Base-by-base conservation (phyloP, 2,888 invertebrate genomes). In the Lepidochitona cinerea region DNA sequence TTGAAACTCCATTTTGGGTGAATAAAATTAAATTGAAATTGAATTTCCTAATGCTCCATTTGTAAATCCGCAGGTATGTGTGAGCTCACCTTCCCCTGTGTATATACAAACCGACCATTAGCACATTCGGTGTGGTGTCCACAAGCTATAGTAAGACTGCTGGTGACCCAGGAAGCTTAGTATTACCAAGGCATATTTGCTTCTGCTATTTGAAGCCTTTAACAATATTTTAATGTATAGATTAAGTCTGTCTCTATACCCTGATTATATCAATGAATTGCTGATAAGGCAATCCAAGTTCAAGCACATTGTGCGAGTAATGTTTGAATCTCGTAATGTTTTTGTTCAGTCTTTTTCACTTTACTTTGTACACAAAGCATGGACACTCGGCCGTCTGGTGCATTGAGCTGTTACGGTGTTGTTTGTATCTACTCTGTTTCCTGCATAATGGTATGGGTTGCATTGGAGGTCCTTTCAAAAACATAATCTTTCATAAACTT, bases 1-100 rank as follows among this genome's bases (percentile, higher is more conserved):
- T n/a, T n/a, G n/a, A n/a, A n/a, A n/a, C n/a, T n/a, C n/a, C n/a
- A n/a, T n/a, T n/a, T n/a, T n/a, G n/a, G n/a, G n/a, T n/a, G n/a
- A n/a, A n/a, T n/a, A n/a, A n/a, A n/a, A n/a, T n/a, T n/a, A n/a
- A n/a, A n/a, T n/a, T n/a, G n/a, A n/a, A n/a, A n/a, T n/a, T n/a
- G n/a, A n/a, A n/a, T n/a, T n/a, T n/a, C n/a, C n/a, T n/a, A n/a
- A 37, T 71, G 70, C 23, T 77, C 77, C 73, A 75, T 75, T 26
- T 64, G 35, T 52, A 54, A n/a, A 37, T 74, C 74, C 36, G 72
- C 67, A 14, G 75, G 77, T 37, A 77, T 75, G 49, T 77, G 73
- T 9, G 67, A 64, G 37, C 72, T 66, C 23, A 49, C 33, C 12
- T 66, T 29, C 3, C n/a, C n/a, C n/a, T n/a, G n/a, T n/a, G n/a